phyloP scores from a whole-genome alignment of 2,888 invertebrate genomes.

The Clivina fossor region DNA sequence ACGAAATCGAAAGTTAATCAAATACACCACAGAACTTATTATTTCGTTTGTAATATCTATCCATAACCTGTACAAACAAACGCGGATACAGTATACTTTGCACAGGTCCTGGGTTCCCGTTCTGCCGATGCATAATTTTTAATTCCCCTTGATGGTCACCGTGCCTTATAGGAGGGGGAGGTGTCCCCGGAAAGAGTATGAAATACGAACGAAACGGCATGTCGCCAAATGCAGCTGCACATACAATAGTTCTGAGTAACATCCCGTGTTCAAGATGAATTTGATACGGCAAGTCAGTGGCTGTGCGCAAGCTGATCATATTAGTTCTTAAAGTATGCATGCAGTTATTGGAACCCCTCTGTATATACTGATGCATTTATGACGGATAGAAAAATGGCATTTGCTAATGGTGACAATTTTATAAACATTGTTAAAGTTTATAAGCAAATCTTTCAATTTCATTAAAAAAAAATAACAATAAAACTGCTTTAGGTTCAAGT shows the following conservation, averaged over 20 bases:
- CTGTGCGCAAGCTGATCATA: too few species aligned
- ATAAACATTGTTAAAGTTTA: too few species aligned
- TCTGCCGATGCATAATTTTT: constrained; percentile 23
- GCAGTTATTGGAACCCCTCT: not conserved
- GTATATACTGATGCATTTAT: constrained; percentile 35
- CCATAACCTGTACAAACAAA: constrained; percentile 30
- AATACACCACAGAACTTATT: too few species aligned
- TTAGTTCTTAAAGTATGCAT: too few species aligned
- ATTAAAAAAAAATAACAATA: too few species aligned
- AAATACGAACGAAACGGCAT: constrained; percentile 3
- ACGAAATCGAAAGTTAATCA: not conserved
- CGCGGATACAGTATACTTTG: constrained; percentile 17
- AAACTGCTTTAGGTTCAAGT: too few species aligned
- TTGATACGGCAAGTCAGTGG: constrained; percentile 21
- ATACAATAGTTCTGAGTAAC: constrained; percentile 29
- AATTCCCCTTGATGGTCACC: constrained; percentile 4
- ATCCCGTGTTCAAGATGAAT: constrained; percentile 29
- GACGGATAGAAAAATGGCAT: too few species aligned
- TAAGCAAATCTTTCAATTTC: too few species aligned
- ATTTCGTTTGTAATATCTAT: constrained; percentile 13
- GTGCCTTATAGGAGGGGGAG: not conserved
- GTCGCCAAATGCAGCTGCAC: constrained; percentile 29
- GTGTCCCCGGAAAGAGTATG: constrained; percentile 8
- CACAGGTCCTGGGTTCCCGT: constrained; percentile 8
- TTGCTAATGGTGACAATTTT: too few species aligned